A percentile compares a stretch with the other conserved stretches of the same genome.
These are phyloP conservation scores for Rhogogaster chlorosoma DNA, from an alignment of 2,888 invertebrate genomes.

Conservation along the genomic window DNA sequence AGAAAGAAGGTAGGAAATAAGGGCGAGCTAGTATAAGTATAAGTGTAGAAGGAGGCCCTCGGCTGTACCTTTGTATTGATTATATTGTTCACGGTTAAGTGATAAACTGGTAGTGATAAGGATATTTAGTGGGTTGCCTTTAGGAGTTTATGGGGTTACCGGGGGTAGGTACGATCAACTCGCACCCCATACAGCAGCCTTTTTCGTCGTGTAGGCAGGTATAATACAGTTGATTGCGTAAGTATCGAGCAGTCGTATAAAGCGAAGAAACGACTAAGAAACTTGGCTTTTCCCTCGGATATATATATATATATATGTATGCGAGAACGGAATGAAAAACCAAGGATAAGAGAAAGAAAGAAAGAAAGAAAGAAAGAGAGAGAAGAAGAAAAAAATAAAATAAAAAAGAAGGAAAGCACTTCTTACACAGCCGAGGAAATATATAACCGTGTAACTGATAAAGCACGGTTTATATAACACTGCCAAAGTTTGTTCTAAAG, in stretches of 20 bases:
- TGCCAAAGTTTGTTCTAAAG: not conserved
- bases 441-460: not conserved
- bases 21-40: not conserved
- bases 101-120: slow-evolving; percentile 43
- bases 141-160: slow-evolving; percentile 3
- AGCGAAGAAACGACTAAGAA: no score
- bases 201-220: no score
- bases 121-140: slow-evolving; percentile 46
- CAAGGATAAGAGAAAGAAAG: not conserved
- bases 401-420: not conserved
- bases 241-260: no score
- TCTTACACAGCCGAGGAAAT: not conserved
- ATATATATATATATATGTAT: no score
- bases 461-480: slow-evolving; percentile 23
- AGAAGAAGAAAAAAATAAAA: not conserved
- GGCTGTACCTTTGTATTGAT: slow-evolving; percentile 38
- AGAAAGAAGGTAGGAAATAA: not conserved
- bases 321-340: not conserved
- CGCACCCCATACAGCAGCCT: not conserved
- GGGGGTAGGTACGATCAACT: not conserved
- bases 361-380: not conserved
- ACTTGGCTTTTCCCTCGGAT: no score
- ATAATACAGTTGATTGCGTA: no score
- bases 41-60: not conserved
- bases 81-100: slow-evolving; percentile 43